A percentile compares a stretch with the other conserved stretches of the same genome.
Evolutionary conservation across 1,140 invertebrate genomes (phyloP).

Genomic region (Macrobrachium nipponense): DNA sequence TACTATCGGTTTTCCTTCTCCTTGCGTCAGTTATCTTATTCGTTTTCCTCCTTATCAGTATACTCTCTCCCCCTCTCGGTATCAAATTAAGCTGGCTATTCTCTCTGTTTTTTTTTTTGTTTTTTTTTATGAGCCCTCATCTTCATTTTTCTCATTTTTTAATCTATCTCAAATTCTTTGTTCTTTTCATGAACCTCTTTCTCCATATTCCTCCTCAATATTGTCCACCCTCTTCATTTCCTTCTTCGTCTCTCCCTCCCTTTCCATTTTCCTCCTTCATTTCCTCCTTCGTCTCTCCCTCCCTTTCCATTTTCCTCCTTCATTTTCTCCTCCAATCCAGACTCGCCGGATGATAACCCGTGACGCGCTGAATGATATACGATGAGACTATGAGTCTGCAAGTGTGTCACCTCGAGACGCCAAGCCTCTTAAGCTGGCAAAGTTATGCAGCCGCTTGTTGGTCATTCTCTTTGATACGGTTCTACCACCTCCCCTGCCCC

Average conservation of each 20-base stretch:
- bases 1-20: not conserved
- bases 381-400: too few relatives aligned
- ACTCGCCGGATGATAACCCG: not conserved
- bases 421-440: too few relatives aligned
- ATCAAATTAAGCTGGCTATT: not conserved
- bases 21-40: not conserved
- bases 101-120: not conserved
- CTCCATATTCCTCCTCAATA: not conserved
- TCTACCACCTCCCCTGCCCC: too few relatives aligned
- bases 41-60: not conserved
- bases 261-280: not conserved
- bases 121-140: not conserved
- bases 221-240: too few relatives aligned
- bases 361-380: too few relatives aligned
- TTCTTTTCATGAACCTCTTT: not conserved
- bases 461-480: too few relatives aligned
- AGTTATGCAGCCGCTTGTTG: too few relatives aligned
- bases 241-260: not conserved
- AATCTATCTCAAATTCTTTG: not conserved
- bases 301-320: slow-evolving; percentile 2
- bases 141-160: not conserved
- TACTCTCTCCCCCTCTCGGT: too few relatives aligned
- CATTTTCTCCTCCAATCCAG: not conserved
- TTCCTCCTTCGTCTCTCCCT: not conserved
- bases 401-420: too few relatives aligned